Evolutionary conservation across 2,797 vertebrate species (phyloP).

Genomic region (Myripristis jacobus): DNA sequence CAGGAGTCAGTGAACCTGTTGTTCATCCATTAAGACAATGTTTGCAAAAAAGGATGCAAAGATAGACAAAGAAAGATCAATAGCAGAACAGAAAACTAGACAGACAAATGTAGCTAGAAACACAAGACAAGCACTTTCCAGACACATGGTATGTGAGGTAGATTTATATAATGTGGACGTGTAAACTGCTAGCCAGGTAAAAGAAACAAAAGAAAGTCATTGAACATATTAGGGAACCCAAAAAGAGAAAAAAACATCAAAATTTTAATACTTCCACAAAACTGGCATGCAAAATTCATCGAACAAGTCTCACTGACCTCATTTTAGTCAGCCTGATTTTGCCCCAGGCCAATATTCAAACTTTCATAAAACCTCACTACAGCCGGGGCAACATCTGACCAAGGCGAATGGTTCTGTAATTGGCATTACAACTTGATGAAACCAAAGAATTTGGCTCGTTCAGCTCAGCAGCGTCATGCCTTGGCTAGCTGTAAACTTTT

Average conservation of each 20-base stretch:
- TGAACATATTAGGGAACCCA: background rate
- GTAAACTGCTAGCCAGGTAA: too few species aligned
- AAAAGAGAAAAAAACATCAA: background rate
- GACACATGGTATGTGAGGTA: too few species aligned
- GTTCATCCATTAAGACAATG: too few species aligned
- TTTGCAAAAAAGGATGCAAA: too few species aligned
- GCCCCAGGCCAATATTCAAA: constrained; percentile 28
- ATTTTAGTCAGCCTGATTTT: constrained; percentile 39
- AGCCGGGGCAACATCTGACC: constrained; percentile 52
- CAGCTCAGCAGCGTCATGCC: constrained; percentile 33
- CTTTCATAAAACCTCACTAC: constrained; percentile 28
- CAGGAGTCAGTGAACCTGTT: too few species aligned
- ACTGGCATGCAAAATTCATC: constrained; percentile 15
- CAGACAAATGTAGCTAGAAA: too few species aligned
- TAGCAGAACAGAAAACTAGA: too few species aligned
- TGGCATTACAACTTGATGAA: constrained; percentile 61
- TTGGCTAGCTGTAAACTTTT: constrained; percentile 35
- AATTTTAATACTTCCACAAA: constrained; percentile 11
- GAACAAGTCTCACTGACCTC: constrained; percentile 33
- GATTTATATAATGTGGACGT: too few species aligned
- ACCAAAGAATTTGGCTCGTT: constrained; percentile 46
- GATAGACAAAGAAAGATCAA: too few species aligned
- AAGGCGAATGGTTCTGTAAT: constrained; percentile 57
- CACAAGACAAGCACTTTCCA: background rate
- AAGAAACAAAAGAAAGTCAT: too few species aligned